Evolutionary conservation across 2,888 invertebrate species (phyloP).

Genomic region (Drosophila flavopinicola): DNA sequence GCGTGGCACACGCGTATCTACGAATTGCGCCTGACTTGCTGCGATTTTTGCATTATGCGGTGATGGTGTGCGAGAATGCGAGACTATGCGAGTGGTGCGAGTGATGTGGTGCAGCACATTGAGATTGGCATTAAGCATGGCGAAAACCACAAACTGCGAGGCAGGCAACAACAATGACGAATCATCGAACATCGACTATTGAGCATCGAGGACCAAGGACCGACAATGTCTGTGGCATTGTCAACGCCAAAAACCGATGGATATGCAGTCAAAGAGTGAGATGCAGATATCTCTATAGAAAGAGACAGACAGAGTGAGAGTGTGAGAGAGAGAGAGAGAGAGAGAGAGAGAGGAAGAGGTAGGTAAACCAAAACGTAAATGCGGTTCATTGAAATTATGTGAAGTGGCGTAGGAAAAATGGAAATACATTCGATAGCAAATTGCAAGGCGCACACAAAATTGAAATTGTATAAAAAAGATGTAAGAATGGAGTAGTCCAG

Average conservation of each 20-base stretch:
- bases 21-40: conserved; percentile 72
- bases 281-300: conserved; percentile 4
- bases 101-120: conserved; percentile 31
- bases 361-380: conserved; percentile 54
- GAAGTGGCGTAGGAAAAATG: conserved; percentile 41
- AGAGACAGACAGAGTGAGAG: conserved; percentile 2
- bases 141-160: conserved; percentile 63
- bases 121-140: conserved; percentile 72
- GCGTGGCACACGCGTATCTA: conserved; percentile 65
- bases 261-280: conserved; percentile 12
- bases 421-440: conserved; percentile 47
- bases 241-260: conserved; percentile 50
- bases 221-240: conserved; percentile 46
- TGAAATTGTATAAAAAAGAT: conserved; percentile 17
- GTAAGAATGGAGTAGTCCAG: not conserved
- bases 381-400: conserved; percentile 74
- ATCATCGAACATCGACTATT: conserved; percentile 36
- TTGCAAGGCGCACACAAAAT: conserved; percentile 44
- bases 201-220: conserved; percentile 18
- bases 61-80: not conserved
- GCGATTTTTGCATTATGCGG: conserved; percentile 48
- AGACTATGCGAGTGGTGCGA: not conserved
- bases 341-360: conserved; percentile 5
- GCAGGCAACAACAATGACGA: conserved; percentile 48
- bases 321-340: not conserved